These are phyloP conservation scores for Megalops cyprinoides DNA, from an alignment of 2,797 vertebrate species.

Conservation along the genomic window DNA sequence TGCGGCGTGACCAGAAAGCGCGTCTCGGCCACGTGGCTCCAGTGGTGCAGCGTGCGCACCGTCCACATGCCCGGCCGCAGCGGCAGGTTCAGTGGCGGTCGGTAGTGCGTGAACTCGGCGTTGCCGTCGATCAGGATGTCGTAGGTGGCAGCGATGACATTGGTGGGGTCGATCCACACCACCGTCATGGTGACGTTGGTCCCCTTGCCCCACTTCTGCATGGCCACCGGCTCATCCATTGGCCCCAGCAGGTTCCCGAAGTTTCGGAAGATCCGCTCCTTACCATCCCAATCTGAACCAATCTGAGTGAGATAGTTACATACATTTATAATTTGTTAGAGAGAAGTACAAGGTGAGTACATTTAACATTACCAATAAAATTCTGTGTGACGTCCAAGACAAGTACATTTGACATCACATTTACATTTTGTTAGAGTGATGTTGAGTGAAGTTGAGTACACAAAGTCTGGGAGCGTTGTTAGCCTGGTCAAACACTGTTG, in stretches of 20 bases:
- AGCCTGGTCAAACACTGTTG: no score
- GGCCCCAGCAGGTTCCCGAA: slow-evolving; percentile 91
- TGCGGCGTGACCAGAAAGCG: slow-evolving; percentile 89
- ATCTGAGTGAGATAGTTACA: slow-evolving; percentile 70
- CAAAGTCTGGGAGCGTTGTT: no score
- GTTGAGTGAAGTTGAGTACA: no score
- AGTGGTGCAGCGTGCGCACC: slow-evolving; percentile 91
- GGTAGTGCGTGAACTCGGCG: slow-evolving; percentile 95
- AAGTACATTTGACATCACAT: no score
- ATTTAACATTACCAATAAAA: no score
- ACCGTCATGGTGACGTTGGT: slow-evolving; percentile 93
- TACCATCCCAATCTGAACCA: slow-evolving; percentile 96
- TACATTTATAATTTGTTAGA: background rate
- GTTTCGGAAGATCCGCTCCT: slow-evolving; percentile 95
- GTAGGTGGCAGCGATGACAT: slow-evolving; percentile 94
- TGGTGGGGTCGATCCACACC: slow-evolving; percentile 95
- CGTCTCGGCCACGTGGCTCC: slow-evolving; percentile 92
- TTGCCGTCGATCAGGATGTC: slow-evolving; percentile 93
- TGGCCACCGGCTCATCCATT: slow-evolving; percentile 89
- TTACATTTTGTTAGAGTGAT: no score
- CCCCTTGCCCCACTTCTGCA: slow-evolving; percentile 96
- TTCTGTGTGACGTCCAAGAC: no score
- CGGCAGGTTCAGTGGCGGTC: slow-evolving; percentile 91
- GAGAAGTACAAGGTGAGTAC: slow-evolving; percentile 18
- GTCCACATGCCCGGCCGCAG: slow-evolving; percentile 94